These are phyloP conservation scores for Hypsibius dujardini DNA, from an alignment of 1,140 invertebrate genomes.

Conservation along the genomic window DNA sequence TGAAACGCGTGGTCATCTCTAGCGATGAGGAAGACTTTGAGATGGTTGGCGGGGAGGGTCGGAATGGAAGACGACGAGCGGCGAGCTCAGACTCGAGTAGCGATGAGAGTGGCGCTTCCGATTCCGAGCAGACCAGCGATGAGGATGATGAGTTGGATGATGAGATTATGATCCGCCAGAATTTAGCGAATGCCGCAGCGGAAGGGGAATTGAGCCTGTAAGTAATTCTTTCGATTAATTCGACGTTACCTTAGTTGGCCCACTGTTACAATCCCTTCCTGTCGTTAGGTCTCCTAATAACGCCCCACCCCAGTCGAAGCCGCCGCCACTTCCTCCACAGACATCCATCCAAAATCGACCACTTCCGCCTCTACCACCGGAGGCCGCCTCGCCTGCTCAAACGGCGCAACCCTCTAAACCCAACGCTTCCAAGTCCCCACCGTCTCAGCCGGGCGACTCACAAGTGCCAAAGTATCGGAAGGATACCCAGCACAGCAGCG, in stretches of 20 bases:
- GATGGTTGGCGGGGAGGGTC: background rate
- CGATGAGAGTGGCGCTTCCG: conserved; percentile 34
- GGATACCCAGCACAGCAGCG: background rate
- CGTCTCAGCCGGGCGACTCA: background rate
- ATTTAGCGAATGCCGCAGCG: background rate
- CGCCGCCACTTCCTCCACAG: conserved; percentile 4
- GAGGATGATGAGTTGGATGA: conserved; percentile 24
- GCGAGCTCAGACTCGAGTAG: background rate
- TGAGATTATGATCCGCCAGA: conserved; percentile 1
- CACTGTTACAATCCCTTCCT: too few relatives aligned
- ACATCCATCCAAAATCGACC: background rate
- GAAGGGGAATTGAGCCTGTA: too few relatives aligned
- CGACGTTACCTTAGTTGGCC: too few relatives aligned
- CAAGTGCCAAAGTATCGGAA: background rate
- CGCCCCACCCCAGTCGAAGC: conserved; percentile 8
- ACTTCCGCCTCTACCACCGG: conserved; percentile 11
- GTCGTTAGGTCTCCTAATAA: too few relatives aligned
- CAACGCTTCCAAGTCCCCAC: too few relatives aligned
- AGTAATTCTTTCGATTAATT: too few relatives aligned
- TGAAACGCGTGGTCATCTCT: conserved; percentile 9
- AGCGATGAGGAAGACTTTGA: background rate
- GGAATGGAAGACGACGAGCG: conserved; percentile 1
- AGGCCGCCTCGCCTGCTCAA: conserved; percentile 15
- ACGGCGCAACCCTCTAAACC: too few relatives aligned
- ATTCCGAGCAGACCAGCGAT: conserved; percentile 33